phyloP scores from a whole-genome alignment of 2,888 invertebrate genomes.

The Conomelus anceps region DNA sequence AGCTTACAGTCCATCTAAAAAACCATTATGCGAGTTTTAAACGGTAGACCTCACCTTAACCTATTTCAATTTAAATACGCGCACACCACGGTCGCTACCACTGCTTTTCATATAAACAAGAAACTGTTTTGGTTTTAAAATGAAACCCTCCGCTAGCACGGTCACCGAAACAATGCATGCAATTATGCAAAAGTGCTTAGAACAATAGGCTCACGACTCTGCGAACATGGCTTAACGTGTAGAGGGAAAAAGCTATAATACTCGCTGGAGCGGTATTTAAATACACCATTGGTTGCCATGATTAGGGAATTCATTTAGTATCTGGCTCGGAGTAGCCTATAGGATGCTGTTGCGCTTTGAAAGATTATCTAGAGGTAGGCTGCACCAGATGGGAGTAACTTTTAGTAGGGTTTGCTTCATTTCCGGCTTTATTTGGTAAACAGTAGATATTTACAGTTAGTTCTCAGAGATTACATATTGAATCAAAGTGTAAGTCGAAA shows the following conservation, averaged over 20 bases:
- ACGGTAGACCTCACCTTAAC: neutral
- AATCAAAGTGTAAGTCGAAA: neutral
- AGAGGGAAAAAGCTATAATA: neutral
- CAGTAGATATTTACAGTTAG: neutral
- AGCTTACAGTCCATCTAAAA: neutral
- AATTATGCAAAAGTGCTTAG: neutral
- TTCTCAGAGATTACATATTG: neutral
- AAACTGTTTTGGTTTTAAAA: neutral
- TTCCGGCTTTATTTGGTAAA: neutral
- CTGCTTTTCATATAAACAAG: neutral
- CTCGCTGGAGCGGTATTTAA: neutral
- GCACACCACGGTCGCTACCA: neutral
- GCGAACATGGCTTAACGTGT: neutral
- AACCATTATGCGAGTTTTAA: neutral
- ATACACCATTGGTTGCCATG: neutral
- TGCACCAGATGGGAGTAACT: neutral
- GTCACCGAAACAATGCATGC: neutral
- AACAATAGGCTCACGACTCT: neutral
- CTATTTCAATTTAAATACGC: neutral
- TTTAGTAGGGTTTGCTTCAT: neutral
- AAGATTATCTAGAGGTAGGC: neutral
- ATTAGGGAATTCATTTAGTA: neutral
- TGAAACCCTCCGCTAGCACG: neutral
- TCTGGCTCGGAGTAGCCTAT: neutral
- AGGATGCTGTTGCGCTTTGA: neutral